Conservation (phyloP, 2,888 invertebrate species). For the Leucoma salicis region DNA sequence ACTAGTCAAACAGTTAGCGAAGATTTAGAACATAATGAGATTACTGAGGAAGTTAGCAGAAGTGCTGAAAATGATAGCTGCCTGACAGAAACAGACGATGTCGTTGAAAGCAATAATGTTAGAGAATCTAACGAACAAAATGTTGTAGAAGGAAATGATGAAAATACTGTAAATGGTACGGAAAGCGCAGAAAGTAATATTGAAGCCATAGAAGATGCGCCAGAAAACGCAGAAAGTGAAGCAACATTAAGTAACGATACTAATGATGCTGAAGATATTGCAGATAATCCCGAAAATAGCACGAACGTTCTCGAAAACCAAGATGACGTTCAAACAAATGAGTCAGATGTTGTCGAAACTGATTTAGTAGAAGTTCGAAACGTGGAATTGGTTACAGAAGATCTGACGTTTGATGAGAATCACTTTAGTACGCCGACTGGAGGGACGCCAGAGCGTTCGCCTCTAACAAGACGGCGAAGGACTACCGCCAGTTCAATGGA, state of each 20-base stretch:
- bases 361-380: slow-evolving; percentile 32
- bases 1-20: slow-evolving; percentile 46
- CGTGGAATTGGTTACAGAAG: slow-evolving; percentile 33
- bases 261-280: slow-evolving; percentile 1
- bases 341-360: slow-evolving; percentile 8
- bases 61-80: slow-evolving; percentile 12
- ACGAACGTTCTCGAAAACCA: slow-evolving; percentile 22
- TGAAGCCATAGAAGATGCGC: slow-evolving; percentile 1
- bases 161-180: slow-evolving; percentile 4
- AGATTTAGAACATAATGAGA: slow-evolving; percentile 18
- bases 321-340: slow-evolving; percentile 18
- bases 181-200: slow-evolving; percentile 13
- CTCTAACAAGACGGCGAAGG: slow-evolving; percentile 39
- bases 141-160: not conserved
- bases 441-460: slow-evolving; percentile 54
- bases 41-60: slow-evolving; percentile 12
- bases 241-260: slow-evolving; percentile 18
- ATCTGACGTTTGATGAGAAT: slow-evolving; percentile 73
- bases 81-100: not conserved
- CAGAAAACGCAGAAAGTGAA: slow-evolving; percentile 15
- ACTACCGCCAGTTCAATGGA: slow-evolving; percentile 64
- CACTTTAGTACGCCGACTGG: slow-evolving; percentile 76
- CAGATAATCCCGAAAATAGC: slow-evolving; percentile 1
- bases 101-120: not conserved
- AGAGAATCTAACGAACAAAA: slow-evolving; percentile 13